Evolutionary conservation across 2,797 vertebrate species (phyloP), one percentile per base, ranked within the genome.

Genomic region (Mastacembelus armatus): DNA sequence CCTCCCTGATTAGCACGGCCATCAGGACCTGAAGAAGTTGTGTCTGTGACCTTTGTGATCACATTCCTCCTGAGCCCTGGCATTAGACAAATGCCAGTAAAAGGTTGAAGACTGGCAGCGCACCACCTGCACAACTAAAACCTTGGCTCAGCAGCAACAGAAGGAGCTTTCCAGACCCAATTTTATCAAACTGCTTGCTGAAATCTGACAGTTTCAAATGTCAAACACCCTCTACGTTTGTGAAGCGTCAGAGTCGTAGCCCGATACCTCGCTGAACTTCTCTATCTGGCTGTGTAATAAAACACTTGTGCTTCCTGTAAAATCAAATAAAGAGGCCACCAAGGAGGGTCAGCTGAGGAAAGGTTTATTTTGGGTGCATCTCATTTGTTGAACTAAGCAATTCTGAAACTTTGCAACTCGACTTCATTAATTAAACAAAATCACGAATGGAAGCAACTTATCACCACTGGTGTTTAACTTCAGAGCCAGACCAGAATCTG

Each of bases 51-150:
- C 66, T 79, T 70, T 70, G 61, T 4, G 24, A 4, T 7, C 30
- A 47, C 1, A 9, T 11, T 32, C 48, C 52, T 54, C 42, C 30
- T 35, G 35, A 44, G 36, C 10, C 30, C 47, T 39, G 62, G 58
- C 62, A 55, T 67, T 39, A 63, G 36, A 65, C 45, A 65, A 69
- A 72, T 68, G 50, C 40, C 67, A 59, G 62, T 43, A 21, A 63
- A 74, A 71, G 54, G 52, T 48, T 40, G 39, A 44, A 35, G 38
- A 29, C 26, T 8, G 14, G 18, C 32, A 42, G 45, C 49, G 30
- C 48, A 1, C 15, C 44, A 47, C 63, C 63, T 59, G 45, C 42
- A 43, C 33, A 11, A 11, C 4, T 29, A 7, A 55, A 39, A 21
- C 32, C 10, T 36, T 3, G 21, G 8, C 39, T 58, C 44, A 2